phyloP scores from a whole-genome alignment of 1,140 invertebrate genomes.

The Macrosteles quadrilineatus region DNA sequence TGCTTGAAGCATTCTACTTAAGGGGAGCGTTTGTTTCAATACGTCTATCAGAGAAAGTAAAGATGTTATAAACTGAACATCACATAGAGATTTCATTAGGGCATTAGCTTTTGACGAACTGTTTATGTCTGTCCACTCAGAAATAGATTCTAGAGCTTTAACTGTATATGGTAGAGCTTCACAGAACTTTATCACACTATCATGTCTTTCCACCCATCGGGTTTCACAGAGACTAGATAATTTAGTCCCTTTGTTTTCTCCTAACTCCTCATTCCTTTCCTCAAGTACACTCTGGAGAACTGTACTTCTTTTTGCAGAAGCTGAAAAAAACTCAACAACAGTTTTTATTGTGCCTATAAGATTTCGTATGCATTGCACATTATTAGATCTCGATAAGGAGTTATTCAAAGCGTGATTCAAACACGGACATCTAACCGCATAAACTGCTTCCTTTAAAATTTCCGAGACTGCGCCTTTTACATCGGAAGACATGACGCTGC shows the following conservation, averaged over 20 bases:
- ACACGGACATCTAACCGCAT: slow-evolving; percentile 41
- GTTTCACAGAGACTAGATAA: no score
- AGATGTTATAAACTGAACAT: no score
- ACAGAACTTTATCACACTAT: background rate
- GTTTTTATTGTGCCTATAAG: slow-evolving; percentile 40
- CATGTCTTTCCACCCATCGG: slow-evolving; percentile 25
- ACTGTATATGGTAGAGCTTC: background rate
- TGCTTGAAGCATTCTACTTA: no score
- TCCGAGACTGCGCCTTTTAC: slow-evolving; percentile 37
- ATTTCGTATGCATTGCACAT: background rate
- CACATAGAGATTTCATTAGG: background rate
- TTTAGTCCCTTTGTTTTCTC: no score
- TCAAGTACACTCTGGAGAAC: background rate
- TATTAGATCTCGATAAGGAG: slow-evolving; percentile 38
- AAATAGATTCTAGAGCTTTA: background rate
- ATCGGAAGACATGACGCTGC: slow-evolving; percentile 43
- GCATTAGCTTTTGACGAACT: background rate
- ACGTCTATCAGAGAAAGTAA: background rate
- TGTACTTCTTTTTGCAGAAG: slow-evolving; percentile 38
- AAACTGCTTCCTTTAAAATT: slow-evolving; percentile 34
- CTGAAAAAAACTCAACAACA: slow-evolving; percentile 41
- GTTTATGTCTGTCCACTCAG: no score
- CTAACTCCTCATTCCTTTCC: no score
- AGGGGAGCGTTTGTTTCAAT: no score
- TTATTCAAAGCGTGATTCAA: no score